Percentiles rank a stretch among this genome's conserved stretches.
These are phyloP conservation scores for Rhamphomyia laevipes DNA, from an alignment of 2,888 invertebrate genomes.

Conservation along the genomic window DNA sequence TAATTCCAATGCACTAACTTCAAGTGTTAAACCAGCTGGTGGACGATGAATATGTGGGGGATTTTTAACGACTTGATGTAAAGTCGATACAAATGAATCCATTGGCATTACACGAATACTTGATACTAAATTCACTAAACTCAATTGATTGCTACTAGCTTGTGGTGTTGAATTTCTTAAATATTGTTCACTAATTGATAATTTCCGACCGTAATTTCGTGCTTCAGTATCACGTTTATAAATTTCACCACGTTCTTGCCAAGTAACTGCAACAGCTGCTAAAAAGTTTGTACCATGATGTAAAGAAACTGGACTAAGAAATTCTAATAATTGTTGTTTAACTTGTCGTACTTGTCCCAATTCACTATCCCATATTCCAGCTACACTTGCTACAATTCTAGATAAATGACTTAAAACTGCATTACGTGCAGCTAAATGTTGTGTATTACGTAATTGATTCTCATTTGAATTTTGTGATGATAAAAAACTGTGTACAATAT, in stretches of 20 bases:
- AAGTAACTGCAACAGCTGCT: slow-evolving; percentile 72
- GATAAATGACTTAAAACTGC: slow-evolving; percentile 69
- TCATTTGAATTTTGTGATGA: slow-evolving; percentile 41
- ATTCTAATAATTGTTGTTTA: slow-evolving; percentile 66
- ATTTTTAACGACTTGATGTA: slow-evolving; percentile 69
- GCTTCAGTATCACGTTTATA: slow-evolving; percentile 37
- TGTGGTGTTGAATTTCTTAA: slow-evolving; percentile 37
- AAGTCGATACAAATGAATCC: slow-evolving; percentile 70
- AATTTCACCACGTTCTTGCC: slow-evolving; percentile 58
- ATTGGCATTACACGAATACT: slow-evolving; percentile 74
- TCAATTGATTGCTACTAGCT: slow-evolving; percentile 56
- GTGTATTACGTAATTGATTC: slow-evolving; percentile 28
- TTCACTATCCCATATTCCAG: slow-evolving; percentile 68
- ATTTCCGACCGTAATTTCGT: slow-evolving; percentile 19
- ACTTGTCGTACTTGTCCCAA: slow-evolving; percentile 43
- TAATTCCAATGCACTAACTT: slow-evolving; percentile 71
- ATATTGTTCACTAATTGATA: slow-evolving; percentile 28
- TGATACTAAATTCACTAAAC: slow-evolving; percentile 65
- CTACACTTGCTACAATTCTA: slow-evolving; percentile 66
- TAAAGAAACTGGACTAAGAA: slow-evolving; percentile 71
- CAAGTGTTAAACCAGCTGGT: slow-evolving; percentile 51
- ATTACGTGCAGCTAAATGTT: slow-evolving; percentile 48
- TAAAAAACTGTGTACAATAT: slow-evolving; percentile 69
- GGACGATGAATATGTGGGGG: slow-evolving; percentile 49
- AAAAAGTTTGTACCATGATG: slow-evolving; percentile 72